Percentiles rank a stretch among this genome's conserved stretches.
phyloP scores from a whole-genome alignment of 2,797 vertebrate species.

The Anniella stebbinsi region DNA sequence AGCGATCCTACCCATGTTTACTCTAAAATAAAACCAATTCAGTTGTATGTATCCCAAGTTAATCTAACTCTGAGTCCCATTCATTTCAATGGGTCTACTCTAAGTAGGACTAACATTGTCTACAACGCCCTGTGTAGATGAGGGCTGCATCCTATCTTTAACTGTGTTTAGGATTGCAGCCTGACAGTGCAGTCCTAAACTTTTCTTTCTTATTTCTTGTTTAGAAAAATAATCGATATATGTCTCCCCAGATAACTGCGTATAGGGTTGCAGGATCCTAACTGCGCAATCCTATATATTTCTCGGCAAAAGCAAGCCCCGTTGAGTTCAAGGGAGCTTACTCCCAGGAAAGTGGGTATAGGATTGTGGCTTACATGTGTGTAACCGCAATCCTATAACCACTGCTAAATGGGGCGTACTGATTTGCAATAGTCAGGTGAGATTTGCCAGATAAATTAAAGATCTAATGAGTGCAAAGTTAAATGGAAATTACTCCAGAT shows the following conservation, averaged over 20 bases:
- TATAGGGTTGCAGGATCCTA: too few species aligned
- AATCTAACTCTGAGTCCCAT: too few species aligned
- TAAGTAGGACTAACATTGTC: too few species aligned
- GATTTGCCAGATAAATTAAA: too few species aligned
- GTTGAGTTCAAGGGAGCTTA: neutral
- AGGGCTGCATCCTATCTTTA: neutral
- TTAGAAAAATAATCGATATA: too few species aligned
- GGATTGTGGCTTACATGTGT: neutral
- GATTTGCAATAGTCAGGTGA: neutral
- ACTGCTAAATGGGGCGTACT: fast-evolving
- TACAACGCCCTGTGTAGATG: neutral
- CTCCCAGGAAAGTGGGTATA: too few species aligned
- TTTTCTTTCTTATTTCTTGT: neutral
- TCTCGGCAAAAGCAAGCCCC: neutral
- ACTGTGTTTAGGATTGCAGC: neutral
- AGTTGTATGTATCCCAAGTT: too few species aligned
- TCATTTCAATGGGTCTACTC: too few species aligned
- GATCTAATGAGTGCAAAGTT: neutral
- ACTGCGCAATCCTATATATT: neutral
- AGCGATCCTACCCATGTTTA: neutral
- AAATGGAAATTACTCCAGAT: neutral
- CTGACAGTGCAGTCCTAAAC: neutral
- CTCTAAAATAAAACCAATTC: too few species aligned
- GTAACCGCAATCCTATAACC: too few species aligned
- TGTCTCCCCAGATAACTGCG: neutral